Percentiles rank a stretch among this genome's conserved stretches.
Conservation (phyloP, 2,113 vertebrate genomes). For the Cyrtonyx montezumae region DNA sequence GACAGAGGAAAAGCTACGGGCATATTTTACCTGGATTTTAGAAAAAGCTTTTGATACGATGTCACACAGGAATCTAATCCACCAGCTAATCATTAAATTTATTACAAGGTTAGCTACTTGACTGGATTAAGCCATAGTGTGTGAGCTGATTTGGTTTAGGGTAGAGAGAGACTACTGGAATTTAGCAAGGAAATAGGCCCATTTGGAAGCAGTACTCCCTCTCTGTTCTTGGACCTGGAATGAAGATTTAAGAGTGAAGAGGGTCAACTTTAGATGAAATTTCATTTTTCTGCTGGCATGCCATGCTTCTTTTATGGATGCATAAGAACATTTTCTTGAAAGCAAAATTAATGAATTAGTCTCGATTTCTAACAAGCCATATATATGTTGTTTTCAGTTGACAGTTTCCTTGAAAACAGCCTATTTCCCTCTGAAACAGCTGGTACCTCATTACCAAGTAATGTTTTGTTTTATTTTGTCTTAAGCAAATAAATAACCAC, state of each 20-base stretch:
- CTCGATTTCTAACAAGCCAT: neutral
- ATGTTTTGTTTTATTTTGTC: neutral
- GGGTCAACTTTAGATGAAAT: neutral
- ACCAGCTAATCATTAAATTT: conserved; percentile 40
- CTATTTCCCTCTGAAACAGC: neutral
- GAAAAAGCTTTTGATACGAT: conserved; percentile 42
- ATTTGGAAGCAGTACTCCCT: fast-evolving
- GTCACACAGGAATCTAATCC: conserved; percentile 28
- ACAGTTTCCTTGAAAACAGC: neutral
- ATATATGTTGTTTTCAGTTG: neutral
- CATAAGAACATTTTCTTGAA: neutral
- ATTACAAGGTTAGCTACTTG: neutral
- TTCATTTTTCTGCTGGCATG: neutral
- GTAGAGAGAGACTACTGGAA: neutral
- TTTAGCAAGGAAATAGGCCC: neutral
- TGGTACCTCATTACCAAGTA: neutral
- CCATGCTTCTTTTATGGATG: neutral
- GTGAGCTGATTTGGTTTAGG: neutral
- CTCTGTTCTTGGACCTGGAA: neutral
- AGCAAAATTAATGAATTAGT: neutral
- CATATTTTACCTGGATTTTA: conserved; percentile 63
- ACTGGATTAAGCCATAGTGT: neutral
- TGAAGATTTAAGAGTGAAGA: neutral
- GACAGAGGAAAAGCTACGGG: conserved; percentile 17
- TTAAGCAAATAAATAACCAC: neutral